phyloP scores from a whole-genome alignment of 2,888 invertebrate species.

The Philhelius pedissequus region DNA sequence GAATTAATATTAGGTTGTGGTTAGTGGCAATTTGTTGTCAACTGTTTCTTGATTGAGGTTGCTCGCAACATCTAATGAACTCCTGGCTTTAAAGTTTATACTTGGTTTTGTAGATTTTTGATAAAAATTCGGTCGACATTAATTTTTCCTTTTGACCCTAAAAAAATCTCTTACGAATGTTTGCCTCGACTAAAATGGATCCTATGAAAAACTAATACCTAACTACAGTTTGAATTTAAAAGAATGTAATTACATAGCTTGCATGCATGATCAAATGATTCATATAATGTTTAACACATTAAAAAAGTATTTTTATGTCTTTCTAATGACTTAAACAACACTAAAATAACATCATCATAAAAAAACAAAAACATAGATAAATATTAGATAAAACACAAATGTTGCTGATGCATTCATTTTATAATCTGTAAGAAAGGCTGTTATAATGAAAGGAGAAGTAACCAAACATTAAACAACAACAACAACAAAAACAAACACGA shows the following conservation, averaged over 20 bases:
- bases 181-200: neutral
- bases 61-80: too few species aligned
- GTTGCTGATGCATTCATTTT: neutral
- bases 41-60: too few species aligned
- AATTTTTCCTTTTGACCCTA: too few species aligned
- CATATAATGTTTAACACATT: neutral
- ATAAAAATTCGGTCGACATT: too few species aligned
- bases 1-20: too few species aligned
- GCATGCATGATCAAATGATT: neutral
- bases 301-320: neutral
- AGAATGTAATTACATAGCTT: too few species aligned
- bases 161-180: neutral
- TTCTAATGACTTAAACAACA: neutral
- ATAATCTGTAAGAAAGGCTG: neutral
- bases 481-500: neutral
- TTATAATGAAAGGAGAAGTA: neutral
- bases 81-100: too few species aligned
- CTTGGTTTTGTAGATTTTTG: too few species aligned
- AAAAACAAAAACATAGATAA: neutral
- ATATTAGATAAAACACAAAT: neutral
- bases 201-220: too few species aligned
- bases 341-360: neutral
- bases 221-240: too few species aligned
- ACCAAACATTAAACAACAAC: neutral
- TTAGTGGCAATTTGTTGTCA: too few species aligned